These are phyloP conservation scores for Syrmaticus mikado DNA, from an alignment of 2,113 vertebrate species.

Conservation along the genomic window DNA sequence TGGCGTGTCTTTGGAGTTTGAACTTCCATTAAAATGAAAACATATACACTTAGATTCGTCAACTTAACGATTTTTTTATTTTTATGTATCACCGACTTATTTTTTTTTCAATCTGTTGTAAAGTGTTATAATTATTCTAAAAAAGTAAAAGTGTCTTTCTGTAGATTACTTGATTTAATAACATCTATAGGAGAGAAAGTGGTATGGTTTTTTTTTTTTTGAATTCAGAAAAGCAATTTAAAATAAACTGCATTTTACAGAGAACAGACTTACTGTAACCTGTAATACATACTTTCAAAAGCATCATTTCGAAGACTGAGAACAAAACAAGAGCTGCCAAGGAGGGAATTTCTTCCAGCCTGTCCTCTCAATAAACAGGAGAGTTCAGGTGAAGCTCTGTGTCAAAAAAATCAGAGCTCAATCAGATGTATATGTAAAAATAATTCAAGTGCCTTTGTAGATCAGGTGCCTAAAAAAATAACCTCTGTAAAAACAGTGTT, in stretches of 20 bases:
- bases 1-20: not conserved
- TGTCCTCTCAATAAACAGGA: not conserved
- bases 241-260: not conserved
- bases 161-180: too few relatives aligned
- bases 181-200: too few relatives aligned
- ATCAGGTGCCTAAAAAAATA: not conserved
- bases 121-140: too few relatives aligned
- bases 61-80: too few relatives aligned
- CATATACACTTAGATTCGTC: too few relatives aligned
- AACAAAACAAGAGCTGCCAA: not conserved
- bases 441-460: not conserved
- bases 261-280: not conserved
- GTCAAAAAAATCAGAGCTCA: not conserved
- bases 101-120: too few relatives aligned
- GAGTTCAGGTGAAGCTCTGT: not conserved
- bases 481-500: not conserved
- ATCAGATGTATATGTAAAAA: not conserved
- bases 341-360: not conserved
- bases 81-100: too few relatives aligned
- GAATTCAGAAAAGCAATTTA: not conserved
- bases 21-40: constrained; percentile 25
- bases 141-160: too few relatives aligned
- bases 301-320: not conserved
- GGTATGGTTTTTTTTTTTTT: too few relatives aligned
- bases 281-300: not conserved